Conservation (phyloP, 2,797 vertebrate species). For the Vireo griseus region DNA sequence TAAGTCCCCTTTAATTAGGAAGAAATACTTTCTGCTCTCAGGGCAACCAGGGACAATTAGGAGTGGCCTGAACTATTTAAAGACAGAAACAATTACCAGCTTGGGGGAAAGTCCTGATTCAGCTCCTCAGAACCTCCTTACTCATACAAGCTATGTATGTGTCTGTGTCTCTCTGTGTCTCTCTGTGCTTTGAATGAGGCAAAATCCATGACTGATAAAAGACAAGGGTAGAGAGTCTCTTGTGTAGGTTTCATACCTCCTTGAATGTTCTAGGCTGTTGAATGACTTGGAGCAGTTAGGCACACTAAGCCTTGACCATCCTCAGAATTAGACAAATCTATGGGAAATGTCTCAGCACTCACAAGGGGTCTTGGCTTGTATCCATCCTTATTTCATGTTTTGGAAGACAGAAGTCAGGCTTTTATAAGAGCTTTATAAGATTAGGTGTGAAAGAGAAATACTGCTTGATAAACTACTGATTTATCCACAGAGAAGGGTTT, state of each 20-base stretch:
- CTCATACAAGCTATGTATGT: rapidly evolving
- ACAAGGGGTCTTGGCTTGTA: background rate
- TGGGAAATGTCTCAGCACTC: background rate
- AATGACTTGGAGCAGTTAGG: background rate
- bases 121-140: background rate
- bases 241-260: background rate
- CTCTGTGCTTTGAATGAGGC: background rate
- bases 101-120: background rate
- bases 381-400: background rate
- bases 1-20: background rate
- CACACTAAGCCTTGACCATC: background rate
- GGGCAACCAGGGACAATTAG: background rate
- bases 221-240: background rate
- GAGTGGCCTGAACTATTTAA: background rate
- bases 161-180: background rate
- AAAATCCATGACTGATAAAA: background rate
- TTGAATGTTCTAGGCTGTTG: background rate
- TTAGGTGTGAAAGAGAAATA: background rate
- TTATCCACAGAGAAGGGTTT: background rate
- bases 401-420: background rate
- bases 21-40: background rate
- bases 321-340: background rate
- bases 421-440: background rate
- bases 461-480: background rate
- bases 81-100: background rate